phyloP scores from a whole-genome alignment of 2,888 invertebrate species.

The Serrognathus titanus region DNA sequence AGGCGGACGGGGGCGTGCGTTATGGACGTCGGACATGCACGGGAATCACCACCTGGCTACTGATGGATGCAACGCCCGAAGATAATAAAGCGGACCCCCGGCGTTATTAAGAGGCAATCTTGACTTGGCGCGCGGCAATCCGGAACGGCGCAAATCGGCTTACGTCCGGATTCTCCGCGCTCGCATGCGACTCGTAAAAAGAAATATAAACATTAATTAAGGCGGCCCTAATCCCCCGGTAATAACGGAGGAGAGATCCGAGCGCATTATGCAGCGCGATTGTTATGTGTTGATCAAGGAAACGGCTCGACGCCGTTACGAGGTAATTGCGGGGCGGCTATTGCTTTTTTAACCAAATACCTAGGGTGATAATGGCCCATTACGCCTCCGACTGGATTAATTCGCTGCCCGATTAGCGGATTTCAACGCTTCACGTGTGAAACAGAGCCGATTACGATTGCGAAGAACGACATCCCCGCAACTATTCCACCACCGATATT shows the following conservation, averaged over 20 bases:
- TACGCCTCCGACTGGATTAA: constrained; percentile 41
- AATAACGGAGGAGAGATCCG: constrained; percentile 31
- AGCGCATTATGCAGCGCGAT: constrained; percentile 32
- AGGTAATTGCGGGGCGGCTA: constrained; percentile 49
- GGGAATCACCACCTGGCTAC: constrained; percentile 33
- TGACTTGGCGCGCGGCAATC: background rate
- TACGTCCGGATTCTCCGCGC: background rate
- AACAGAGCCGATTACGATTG: background rate
- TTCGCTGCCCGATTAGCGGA: constrained; percentile 29
- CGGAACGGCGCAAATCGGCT: constrained; percentile 1
- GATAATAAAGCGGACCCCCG: constrained; percentile 1
- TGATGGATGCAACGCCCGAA: constrained; percentile 22
- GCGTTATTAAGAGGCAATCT: no score
- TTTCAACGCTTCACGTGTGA: constrained; percentile 13
- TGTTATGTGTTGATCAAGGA: constrained; percentile 50
- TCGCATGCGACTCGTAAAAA: constrained; percentile 17
- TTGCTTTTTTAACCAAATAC: constrained; percentile 53
- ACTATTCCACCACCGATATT: no score
- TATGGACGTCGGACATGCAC: constrained; percentile 37
- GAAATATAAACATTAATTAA: constrained; percentile 34
- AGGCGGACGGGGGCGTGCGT: constrained; percentile 34
- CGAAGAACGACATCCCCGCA: no score
- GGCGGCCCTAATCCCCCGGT: constrained; percentile 30
- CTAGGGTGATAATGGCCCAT: constrained; percentile 48
- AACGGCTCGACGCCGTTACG: constrained; percentile 45